Evolutionary conservation across 2,888 invertebrate genomes (phyloP), one percentile per base, ranked within the genome.

Genomic region (Stenoptilia bipunctidactyla): DNA sequence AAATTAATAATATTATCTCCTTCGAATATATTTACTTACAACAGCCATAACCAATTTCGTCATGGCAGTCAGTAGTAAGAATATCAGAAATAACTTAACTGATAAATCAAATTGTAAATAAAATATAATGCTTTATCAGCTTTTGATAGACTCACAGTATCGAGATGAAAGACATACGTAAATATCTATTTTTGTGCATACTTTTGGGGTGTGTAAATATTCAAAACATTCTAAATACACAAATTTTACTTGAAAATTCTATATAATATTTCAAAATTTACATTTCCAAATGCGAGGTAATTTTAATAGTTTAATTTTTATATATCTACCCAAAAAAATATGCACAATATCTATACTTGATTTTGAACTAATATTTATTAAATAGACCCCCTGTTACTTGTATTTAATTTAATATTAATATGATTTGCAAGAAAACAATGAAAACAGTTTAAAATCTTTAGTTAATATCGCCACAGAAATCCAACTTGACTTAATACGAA

Each of bases 271-370:
- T 79, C 79, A 80, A 79, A 82, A 79, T 80, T 79, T 82, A 82
- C 75, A 63, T 73, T 79, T 70, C 82, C 83, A 82, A 83, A 83
- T 83, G 83, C 83, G 83, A 83, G 83, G 83, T 63, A 80, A 83
- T 80, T 76, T 80, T 65, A 67, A 66, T 76, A 79, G 76, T 77
- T 66, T 64, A 61, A 66, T 63, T 61, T 54, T 49, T 46, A 46
- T 37, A 39, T 63, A 59, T 55, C 52, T 52, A 57, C 63, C 58
- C 66, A 60, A 70, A 71, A 34, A 55, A 67, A 66, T 69, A 66
- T 62, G 63, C 69, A 64, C 63, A 58, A 20, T 20, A 20, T 20
- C 20, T 20, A 20, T 20, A 20, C 20, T 20, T 20, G 20, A 20
- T 20, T 20, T 20, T 20, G 20, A 20, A 20, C 3, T 5, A 20